A percentile compares a stretch with the other conserved stretches of the same genome.
Evolutionary conservation across 1,140 invertebrate species (phyloP).

Genomic region (Neodiprion pinetum): DNA sequence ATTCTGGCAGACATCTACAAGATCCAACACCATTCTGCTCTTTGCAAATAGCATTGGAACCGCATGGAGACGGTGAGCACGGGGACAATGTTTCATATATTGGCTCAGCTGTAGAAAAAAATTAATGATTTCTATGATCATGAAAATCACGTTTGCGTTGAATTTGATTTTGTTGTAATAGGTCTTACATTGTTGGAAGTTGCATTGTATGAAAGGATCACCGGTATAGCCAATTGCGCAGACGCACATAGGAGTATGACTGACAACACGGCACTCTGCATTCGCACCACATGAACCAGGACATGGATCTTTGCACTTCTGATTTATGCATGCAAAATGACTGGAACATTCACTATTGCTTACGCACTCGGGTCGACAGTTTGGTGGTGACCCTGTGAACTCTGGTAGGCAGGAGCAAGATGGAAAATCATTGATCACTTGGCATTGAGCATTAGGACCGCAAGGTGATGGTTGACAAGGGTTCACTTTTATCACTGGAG

Average conservation of each 20-base stretch:
- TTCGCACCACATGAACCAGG: conserved; percentile 76
- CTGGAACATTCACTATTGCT: conserved; percentile 77
- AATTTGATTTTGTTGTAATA: conserved; percentile 5
- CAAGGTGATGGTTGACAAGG: conserved; percentile 74
- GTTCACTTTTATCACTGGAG: conserved; percentile 43
- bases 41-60: conserved; percentile 59
- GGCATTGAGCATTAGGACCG: conserved; percentile 75
- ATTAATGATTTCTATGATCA: conserved; percentile 12
- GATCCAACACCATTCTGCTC: conserved; percentile 64
- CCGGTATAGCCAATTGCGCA: conserved; percentile 76
- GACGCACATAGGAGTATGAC: conserved; percentile 78
- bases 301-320: conserved; percentile 80
- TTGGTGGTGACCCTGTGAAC: conserved; percentile 74
- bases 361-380: conserved; percentile 78
- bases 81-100: conserved; percentile 43
- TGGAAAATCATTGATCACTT: conserved; percentile 68
- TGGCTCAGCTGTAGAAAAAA: conserved; percentile 21
- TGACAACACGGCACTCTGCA: conserved; percentile 76
- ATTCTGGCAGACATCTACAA: conserved; percentile 63
- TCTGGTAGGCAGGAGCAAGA: conserved; percentile 75
- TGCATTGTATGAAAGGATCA: conserved; percentile 77
- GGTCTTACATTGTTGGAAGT: conserved; percentile 45
- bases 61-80: conserved; percentile 62
- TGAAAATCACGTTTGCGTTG: not conserved
- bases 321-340: conserved; percentile 74